Percentiles rank a stretch among this genome's conserved stretches.
Evolutionary conservation across 2,888 invertebrate genomes (phyloP).

Genomic region (Nasonovia ribisnigri): DNA sequence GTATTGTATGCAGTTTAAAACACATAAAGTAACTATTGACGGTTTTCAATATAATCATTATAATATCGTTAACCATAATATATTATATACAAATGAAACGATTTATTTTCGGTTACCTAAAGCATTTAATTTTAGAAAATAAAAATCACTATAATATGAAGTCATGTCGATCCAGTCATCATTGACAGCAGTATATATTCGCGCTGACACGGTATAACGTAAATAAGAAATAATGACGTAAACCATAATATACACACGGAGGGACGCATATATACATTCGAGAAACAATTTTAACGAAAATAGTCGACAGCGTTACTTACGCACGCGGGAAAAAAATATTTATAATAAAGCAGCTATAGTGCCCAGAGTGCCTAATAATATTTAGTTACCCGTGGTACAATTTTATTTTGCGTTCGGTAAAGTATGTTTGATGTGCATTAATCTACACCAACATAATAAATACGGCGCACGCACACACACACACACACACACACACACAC

Average conservation of each 20-base stretch:
- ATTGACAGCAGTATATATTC: background rate
- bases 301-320: background rate
- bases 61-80: background rate
- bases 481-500: background rate
- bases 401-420: constrained; percentile 11
- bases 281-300: background rate
- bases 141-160: background rate
- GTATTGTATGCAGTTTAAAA: background rate
- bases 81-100: background rate
- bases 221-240: background rate
- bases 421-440: constrained; percentile 37
- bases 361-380: background rate
- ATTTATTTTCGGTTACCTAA: background rate
- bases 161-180: background rate
- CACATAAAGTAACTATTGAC: background rate
- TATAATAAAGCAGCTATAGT: background rate
- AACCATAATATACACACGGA: background rate
- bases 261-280: background rate
- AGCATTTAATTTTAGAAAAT: background rate
- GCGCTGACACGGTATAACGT: background rate
- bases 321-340: background rate
- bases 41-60: background rate
- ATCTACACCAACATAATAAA: constrained; percentile 7
- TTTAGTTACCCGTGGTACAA: background rate
- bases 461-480: background rate